Base-by-base conservation (phyloP, 2,888 invertebrate genomes). In the Caenorhabditis afra region DNA sequence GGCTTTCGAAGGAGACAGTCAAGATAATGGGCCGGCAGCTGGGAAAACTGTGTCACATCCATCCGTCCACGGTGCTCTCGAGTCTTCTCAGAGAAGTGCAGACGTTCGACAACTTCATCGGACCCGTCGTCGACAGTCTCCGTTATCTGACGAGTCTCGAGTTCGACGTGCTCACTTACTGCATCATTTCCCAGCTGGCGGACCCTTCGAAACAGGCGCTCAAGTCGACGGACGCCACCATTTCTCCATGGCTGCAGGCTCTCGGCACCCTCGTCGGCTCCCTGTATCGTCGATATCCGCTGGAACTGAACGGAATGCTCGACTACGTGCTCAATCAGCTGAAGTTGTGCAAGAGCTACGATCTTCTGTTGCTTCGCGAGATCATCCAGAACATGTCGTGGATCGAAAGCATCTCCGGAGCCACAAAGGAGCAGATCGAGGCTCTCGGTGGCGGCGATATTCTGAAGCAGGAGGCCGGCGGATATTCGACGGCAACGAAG, bases 321-420 rank as follows among this genome's bases (percentile, higher is more conserved):
- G 97, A 99, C 91, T 99, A 96, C 91, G 95, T 99, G 23, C 96
- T 96, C 45, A 97, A 99, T 92, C 95, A 98, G 90, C 93, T 99
- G 18, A 98, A 98, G 91, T 94, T 95, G 20, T 95, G 96, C 87
- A 96, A 97, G 91, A 97, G 97, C 92, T 93, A 96, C 86, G 93
- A 93, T 86, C 87, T 93, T 87, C 92, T 98, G 37, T 94, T 99
- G 84, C 92, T 99, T 67, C 95, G 97, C 91, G 98, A 99, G 92
- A 95, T 99, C 84, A 95, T 99, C 50, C 96, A 97, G 92, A 98
- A 97, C 92, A 99, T 99, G 98, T 96, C 97, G 0, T 99, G 99
- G 0, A 96, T 99, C 67, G 99, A 99, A 92, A 94, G 97, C 0
- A 94, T 95, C 0, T 96, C 97, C 91, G 97, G 97, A 91, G 94